Base-by-base conservation (phyloP, 1,140 invertebrate species). In the Elymnias hypermnestra region DNA sequence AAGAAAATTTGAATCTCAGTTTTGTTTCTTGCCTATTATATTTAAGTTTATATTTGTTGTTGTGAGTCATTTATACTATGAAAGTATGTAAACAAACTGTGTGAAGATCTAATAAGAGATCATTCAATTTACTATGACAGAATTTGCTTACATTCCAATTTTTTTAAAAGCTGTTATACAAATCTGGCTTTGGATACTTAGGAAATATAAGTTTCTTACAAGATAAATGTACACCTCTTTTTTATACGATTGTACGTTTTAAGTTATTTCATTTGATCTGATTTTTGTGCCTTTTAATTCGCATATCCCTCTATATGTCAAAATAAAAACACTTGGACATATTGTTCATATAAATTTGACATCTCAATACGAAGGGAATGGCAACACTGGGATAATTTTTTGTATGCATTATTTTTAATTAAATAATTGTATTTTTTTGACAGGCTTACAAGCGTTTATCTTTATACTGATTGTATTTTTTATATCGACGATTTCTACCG, bases 241-340 rank as follows among this genome's bases (percentile, higher is more conserved):
- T 4, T 36, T 10, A 36, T 19, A 19, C 5, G n/a, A n/a, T n/a
- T n/a, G n/a, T n/a, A 19, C 7, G 8, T 36, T 36, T 19, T 12
- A 19, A 48, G 22, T 43, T 35, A 25, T 36, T 48, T 47, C 5
- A 48, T 48, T 49, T 49, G 46, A 49, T 41, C 31, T 49, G 46
- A 49, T 49, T 49, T 49, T 41, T 36, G 38, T 21, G 38, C 28
- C 14, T 8, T n/a, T 10, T 19, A 41, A 23, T 33, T 36, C 46
- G 45, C 45, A 15, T 25, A 31, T 8, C 6, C 12, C 28, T 14
- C 4, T 18, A 17, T 14, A 19, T 41, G 46, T 48, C 29, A 28
- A 41, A 41, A 49, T 36, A 9, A 18, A 28, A 3, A 8, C 14
- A 46, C 1, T 9, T 26, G 25, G 3, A 37, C n/a, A n/a, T n/a